Conservation (phyloP, 2,888 invertebrate species). For the Apodemia zela region DNA sequence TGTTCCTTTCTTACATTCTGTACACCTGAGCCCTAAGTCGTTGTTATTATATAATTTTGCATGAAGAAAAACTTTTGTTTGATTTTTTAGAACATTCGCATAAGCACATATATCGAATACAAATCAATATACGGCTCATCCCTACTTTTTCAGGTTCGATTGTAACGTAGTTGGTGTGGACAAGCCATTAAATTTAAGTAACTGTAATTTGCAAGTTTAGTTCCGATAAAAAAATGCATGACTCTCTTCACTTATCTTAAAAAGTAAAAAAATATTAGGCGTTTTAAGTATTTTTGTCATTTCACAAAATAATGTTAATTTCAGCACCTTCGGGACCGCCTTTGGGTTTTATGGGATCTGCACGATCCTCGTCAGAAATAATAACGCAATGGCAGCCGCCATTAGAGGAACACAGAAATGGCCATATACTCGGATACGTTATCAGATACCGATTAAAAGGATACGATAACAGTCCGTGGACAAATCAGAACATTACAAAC, state of each 20-base stretch:
- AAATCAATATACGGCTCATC: too few relatives aligned
- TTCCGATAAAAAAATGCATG: slow-evolving; percentile 8
- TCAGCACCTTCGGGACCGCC: slow-evolving; percentile 98
- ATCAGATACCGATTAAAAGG: slow-evolving; percentile 95
- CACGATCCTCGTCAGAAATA: slow-evolving; percentile 96
- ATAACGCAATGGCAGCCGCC: slow-evolving; percentile 99
- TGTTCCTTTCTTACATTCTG: too few relatives aligned
- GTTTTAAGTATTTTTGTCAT: background rate
- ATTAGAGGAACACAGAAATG: slow-evolving; percentile 95
- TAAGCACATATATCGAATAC: too few relatives aligned
- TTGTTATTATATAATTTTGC: too few relatives aligned
- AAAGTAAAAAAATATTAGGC: background rate
- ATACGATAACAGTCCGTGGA: slow-evolving; percentile 96
- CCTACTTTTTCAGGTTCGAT: too few relatives aligned
- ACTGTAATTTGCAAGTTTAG: background rate
- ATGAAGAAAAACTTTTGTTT: too few relatives aligned
- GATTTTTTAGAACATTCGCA: too few relatives aligned
- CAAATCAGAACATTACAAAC: slow-evolving; percentile 93
- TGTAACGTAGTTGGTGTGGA: background rate
- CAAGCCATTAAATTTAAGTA: background rate
- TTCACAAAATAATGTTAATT: slow-evolving; percentile 23
- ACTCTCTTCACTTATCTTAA: background rate
- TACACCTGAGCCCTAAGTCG: too few relatives aligned
- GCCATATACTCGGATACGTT: slow-evolving; percentile 95
- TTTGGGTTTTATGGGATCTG: slow-evolving; percentile 95